These are phyloP conservation scores for Pagetopsis macropterus DNA, from an alignment of 2,797 vertebrate species.

Conservation along the genomic window DNA sequence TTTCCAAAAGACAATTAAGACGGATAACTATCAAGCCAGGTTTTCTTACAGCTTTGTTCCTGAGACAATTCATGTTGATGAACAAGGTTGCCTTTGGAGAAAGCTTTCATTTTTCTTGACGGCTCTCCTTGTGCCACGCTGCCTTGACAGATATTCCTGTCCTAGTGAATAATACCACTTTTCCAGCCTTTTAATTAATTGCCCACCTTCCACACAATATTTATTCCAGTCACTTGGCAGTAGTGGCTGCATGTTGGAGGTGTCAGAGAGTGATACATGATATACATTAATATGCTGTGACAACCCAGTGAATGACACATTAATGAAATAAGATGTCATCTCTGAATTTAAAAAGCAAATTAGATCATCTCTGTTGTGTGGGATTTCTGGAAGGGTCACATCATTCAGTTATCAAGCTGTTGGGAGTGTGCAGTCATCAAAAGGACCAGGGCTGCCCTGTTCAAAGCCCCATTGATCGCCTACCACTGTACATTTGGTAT, in stretches of 20 bases:
- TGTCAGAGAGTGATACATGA: constrained; percentile 70
- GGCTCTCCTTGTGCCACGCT: constrained; percentile 33
- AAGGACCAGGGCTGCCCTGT: constrained; percentile 15
- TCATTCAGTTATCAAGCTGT: constrained; percentile 1
- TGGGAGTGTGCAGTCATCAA: constrained; percentile 24
- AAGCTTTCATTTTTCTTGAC: constrained; percentile 6
- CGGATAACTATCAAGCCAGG: constrained; percentile 25
- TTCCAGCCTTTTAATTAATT: constrained; percentile 78
- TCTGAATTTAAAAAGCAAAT: constrained; percentile 40
- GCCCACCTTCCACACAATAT: constrained; percentile 70
- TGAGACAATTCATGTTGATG: constrained; percentile 31
- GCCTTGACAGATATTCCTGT: constrained; percentile 83
- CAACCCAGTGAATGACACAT: constrained; percentile 62
- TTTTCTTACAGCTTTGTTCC: constrained; percentile 46
- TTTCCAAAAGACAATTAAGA: constrained; percentile 61
- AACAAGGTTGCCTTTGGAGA: constrained; percentile 29
- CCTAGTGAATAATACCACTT: constrained; percentile 81
- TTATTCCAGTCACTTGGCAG: constrained; percentile 75
- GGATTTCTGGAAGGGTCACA: constrained; percentile 18
- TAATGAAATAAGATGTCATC: constrained; percentile 66
- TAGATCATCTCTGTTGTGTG: constrained; percentile 50
- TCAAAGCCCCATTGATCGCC: constrained; percentile 48
- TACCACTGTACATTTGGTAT: constrained; percentile 23
- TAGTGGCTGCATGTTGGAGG: constrained; percentile 65
- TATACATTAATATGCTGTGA: constrained; percentile 67